Percentiles rank a stretch among this genome's conserved stretches.
Conservation (phyloP, 1,140 invertebrate species). For the Teleopsis dalmanni region DNA sequence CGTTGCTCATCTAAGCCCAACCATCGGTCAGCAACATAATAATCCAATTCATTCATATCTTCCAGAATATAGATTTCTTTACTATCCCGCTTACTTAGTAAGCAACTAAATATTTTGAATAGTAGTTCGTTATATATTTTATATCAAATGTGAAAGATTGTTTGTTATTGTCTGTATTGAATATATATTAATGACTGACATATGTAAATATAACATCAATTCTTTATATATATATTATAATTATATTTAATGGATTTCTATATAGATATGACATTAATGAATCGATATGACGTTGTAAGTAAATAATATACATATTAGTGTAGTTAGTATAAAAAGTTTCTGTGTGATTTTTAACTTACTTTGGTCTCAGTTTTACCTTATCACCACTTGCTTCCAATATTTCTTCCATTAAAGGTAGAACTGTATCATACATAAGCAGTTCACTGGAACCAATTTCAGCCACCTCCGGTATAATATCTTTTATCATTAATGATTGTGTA, state of each 20-base stretch:
- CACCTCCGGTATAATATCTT: slow-evolving; percentile 19
- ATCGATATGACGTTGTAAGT: neutral
- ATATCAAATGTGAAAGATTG: too few species aligned
- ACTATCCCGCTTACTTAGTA: slow-evolving; percentile 9
- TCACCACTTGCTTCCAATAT: slow-evolving; percentile 7
- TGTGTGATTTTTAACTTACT: slow-evolving; percentile 22
- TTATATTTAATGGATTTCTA: too few species aligned
- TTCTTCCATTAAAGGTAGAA: slow-evolving; percentile 22
- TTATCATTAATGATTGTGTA: slow-evolving; percentile 19
- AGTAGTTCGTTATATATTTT: too few species aligned
- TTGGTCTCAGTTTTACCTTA: slow-evolving; percentile 17
- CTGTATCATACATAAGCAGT: slow-evolving; percentile 18
- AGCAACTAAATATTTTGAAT: neutral
- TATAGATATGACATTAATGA: too few species aligned
- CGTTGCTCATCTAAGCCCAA: slow-evolving; percentile 17
- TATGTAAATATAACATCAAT: too few species aligned
- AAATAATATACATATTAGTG: too few species aligned
- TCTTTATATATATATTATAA: too few species aligned
- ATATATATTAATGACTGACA: too few species aligned
- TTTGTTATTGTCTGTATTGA: too few species aligned
- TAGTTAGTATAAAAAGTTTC: too few species aligned
- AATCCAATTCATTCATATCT: slow-evolving; percentile 21
- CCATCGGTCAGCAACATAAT: slow-evolving; percentile 15
- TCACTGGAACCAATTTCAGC: slow-evolving; percentile 25
- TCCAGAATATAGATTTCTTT: slow-evolving; percentile 28